Evolutionary conservation across 2,888 invertebrate species (phyloP).

Genomic region (Gastracanthus pulcherrimus): DNA sequence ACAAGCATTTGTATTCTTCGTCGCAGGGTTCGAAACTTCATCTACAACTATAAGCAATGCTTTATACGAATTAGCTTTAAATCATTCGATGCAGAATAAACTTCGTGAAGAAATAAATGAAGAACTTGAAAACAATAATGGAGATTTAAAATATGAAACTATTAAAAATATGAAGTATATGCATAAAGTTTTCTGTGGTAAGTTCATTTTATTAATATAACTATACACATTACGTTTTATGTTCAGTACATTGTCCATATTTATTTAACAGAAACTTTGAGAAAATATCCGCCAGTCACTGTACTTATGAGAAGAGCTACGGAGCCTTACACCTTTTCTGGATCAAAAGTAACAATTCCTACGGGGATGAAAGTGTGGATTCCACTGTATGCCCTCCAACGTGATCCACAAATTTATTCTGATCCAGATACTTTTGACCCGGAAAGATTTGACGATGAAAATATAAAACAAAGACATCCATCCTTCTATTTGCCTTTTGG

Average conservation of each 20-base stretch:
- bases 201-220: neutral
- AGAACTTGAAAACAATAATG: slow-evolving; percentile 67
- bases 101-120: slow-evolving; percentile 73
- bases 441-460: slow-evolving; percentile 64
- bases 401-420: slow-evolving; percentile 65
- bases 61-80: slow-evolving; percentile 75
- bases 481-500: slow-evolving; percentile 69
- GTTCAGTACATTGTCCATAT: neutral
- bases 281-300: slow-evolving; percentile 76
- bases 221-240: neutral
- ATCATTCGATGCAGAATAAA: slow-evolving; percentile 74
- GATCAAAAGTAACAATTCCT: slow-evolving; percentile 64
- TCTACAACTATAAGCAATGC: slow-evolving; percentile 76
- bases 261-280: slow-evolving; percentile 75
- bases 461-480: slow-evolving; percentile 57
- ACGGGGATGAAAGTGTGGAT: slow-evolving; percentile 59
- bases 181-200: slow-evolving; percentile 69
- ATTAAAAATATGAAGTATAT: slow-evolving; percentile 76
- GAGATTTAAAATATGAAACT: slow-evolving; percentile 74
- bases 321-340: slow-evolving; percentile 63
- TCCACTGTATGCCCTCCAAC: slow-evolving; percentile 64
- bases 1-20: slow-evolving; percentile 76
- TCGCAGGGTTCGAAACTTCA: slow-evolving; percentile 78
- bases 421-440: slow-evolving; percentile 67
- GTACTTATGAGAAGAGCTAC: slow-evolving; percentile 70